Evolutionary conservation across 2,888 invertebrate genomes (phyloP), one percentile per base, ranked within the genome.

Genomic region (Melipona bicolor): DNA sequence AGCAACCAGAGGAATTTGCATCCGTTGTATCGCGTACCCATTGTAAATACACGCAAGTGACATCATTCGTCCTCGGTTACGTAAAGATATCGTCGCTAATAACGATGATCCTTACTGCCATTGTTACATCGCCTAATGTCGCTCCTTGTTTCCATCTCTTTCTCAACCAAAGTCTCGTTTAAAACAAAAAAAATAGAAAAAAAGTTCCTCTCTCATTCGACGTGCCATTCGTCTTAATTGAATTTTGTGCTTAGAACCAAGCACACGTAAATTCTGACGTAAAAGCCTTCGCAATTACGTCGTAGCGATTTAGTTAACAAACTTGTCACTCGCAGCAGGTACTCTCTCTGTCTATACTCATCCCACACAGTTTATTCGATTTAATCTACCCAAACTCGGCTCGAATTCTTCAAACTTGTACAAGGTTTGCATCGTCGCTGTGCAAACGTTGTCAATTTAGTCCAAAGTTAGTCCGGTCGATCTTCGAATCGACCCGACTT

Each of bases 1-100:
- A 70, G 24, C 59, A 73, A 61, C 52, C 64, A 32, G 61, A 72
- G 76, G 77, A 68, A 89, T 89, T 89, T 88, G 85, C 89, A 85
- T 75, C 72, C 65, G 77, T 69, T 77, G 72, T 68, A 80, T 73
- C 74, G 83, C 68, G 73, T 71, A 69, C 73, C 72, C 73, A 87
- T 87, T 89, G 87, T 84, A 86, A 88, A 89, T 85, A 86, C 50
- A 80, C 86, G 82, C 86, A 90, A 91, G 88, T 93, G 92, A 93
- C 93, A 92, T 93, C 92, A 92, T 88, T 91, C 84, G 93, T 91
- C 93, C 93, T 93, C 92, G 91, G 87, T 93, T 93, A 92, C 91
- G 85, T 92, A 92, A 93, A 92, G 84, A 89, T 83, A 88, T 89
- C 82, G 72, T 82, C 65, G 82, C 54, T 77, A 80, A 86, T 86